Evolutionary conservation across 2,888 invertebrate species (phyloP), one percentile per base, ranked within the genome.

Genomic region (Tuta absoluta): DNA sequence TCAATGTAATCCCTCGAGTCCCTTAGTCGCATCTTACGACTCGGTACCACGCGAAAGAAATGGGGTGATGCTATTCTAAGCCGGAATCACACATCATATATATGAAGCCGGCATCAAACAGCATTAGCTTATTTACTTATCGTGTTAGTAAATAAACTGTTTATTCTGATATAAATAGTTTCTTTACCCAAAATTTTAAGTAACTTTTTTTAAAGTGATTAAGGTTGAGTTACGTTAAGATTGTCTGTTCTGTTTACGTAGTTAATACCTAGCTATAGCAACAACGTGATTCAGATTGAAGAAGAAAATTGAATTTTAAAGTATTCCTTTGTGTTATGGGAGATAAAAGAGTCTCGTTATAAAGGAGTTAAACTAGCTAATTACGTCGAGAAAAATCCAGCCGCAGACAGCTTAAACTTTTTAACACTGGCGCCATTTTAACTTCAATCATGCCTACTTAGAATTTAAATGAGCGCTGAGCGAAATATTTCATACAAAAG

Each of bases 281-380:
- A 53, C 21, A 23, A 53, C 14, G 21, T 33, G 14, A 33, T 28
- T 57, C 41, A 12, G 24, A 60, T 45, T 60, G 23, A 45, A 76
- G 70, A 66, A 66, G 63, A 49, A 51, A 62, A 62, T 49, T 19
- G 49, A 49, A 62, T 62, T 49, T 78, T 76, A 75, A 82, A 81
- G 69, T 69, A 68, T 74, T 69, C 76, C 75, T 83, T 82, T 79
- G 76, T 81, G 72, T 73, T 71, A 71, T 67, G 11, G 49, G 23
- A 78, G 75, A 80, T 77, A 78, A 83, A 78, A 76, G 78, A 75
- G 72, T 76, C 75, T 80, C 82, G 71, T 78, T 82, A 77, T 76
- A 77, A 72, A 76, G 71, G 75, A 78, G 76, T 79, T 78, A 79
- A 80, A 83, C 77, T 77, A 78, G 77, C 81, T 81, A 84, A 84